Evolutionary conservation across 2,113 vertebrate genomes (phyloP).

Genomic region (Dasyornis broadbenti): DNA sequence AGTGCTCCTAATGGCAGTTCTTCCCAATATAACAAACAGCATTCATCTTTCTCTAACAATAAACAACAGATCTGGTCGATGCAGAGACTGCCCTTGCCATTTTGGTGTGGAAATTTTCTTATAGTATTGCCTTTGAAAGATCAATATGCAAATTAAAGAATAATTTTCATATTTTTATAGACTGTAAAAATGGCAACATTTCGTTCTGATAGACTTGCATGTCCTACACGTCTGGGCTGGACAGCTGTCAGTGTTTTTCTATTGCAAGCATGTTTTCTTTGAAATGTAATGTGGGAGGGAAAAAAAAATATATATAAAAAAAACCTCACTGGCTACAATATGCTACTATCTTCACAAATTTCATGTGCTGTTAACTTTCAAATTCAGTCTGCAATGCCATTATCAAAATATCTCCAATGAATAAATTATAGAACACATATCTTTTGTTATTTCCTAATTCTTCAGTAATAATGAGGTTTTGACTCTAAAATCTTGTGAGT

Average conservation of each 20-base stretch:
- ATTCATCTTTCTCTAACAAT: neutral
- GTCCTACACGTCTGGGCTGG: neutral
- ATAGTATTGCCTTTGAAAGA: neutral
- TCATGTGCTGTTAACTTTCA: neutral
- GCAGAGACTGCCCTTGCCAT: neutral
- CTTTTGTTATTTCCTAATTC: neutral
- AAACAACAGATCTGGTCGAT: neutral
- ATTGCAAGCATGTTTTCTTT: neutral
- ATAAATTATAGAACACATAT: neutral
- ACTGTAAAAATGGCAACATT: neutral
- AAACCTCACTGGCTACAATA: neutral
- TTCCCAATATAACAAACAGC: neutral
- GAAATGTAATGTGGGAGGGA: neutral
- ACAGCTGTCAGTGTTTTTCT: neutral
- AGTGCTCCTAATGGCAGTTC: neutral
- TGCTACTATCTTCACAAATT: neutral
- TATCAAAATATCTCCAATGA: neutral
- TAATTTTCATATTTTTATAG: neutral
- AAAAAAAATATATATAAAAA: too few relatives aligned
- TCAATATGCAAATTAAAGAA: neutral
- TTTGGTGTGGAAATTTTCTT: neutral
- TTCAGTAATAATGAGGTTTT: neutral
- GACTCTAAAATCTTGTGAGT: neutral
- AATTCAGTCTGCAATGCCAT: neutral
- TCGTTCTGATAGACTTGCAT: neutral